These are phyloP conservation scores for Corythucha ciliata DNA, from an alignment of 2,888 invertebrate genomes.

Conservation along the genomic window DNA sequence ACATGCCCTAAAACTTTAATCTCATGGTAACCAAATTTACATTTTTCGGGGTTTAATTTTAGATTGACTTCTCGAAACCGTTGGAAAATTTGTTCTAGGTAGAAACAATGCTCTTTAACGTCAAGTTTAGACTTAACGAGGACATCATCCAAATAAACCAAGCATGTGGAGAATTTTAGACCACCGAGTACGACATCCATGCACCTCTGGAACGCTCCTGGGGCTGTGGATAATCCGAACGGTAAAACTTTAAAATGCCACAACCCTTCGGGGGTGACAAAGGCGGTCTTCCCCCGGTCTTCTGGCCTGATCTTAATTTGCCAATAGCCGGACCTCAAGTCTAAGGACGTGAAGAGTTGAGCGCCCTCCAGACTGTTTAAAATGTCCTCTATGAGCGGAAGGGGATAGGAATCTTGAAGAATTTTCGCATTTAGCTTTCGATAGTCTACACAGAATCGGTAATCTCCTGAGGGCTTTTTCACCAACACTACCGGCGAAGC, in stretches of 20 bases:
- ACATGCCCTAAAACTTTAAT: conserved; percentile 18
- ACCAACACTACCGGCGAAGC: conserved; percentile 13
- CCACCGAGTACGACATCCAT: conserved; percentile 27
- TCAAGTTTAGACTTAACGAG: conserved; percentile 18
- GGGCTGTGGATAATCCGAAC: neutral
- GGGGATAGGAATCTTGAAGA: neutral
- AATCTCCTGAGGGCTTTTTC: conserved; percentile 11
- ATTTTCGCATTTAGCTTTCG: conserved; percentile 12
- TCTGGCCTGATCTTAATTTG: conserved; percentile 2
- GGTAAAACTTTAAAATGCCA: conserved; percentile 6
- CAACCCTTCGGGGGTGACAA: conserved; percentile 8
- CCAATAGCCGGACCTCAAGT: conserved; percentile 17
- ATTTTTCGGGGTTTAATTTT: conserved; percentile 15
- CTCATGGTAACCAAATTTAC: conserved; percentile 13
- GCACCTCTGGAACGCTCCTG: neutral
- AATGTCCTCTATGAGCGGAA: conserved; percentile 14
- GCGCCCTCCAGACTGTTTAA: conserved; percentile 10
- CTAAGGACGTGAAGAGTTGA: conserved; percentile 3
- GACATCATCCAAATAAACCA: conserved; percentile 24
- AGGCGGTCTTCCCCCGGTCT: conserved; percentile 12
- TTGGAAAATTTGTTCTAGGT: conserved; percentile 3
- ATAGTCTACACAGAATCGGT: conserved; percentile 19
- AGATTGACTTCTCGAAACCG: conserved; percentile 10
- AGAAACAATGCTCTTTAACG: neutral
- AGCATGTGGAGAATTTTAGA: conserved; percentile 25